phyloP scores from a whole-genome alignment of 2,888 invertebrate genomes.

The Micoletzkya japonica region DNA sequence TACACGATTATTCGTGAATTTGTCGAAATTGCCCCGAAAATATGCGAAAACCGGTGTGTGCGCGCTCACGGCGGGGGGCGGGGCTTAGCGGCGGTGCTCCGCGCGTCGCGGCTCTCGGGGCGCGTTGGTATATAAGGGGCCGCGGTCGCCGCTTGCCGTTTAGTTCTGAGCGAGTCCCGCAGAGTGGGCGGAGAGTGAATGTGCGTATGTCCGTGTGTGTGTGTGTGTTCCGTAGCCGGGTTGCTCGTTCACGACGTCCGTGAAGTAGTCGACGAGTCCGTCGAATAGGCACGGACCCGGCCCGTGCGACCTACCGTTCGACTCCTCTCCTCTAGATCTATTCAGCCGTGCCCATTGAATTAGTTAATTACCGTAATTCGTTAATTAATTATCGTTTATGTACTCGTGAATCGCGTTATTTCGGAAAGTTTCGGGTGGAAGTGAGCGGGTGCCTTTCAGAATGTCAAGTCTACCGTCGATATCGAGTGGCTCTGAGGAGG shows the following conservation, averaged over 20 bases:
- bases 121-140: conserved; percentile 13
- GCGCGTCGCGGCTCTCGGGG: conserved; percentile 16
- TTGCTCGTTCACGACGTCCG: neutral
- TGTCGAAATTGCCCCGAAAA: too few relatives aligned
- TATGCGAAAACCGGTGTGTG: too few relatives aligned
- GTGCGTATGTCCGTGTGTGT: neutral
- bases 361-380: neutral
- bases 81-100: neutral
- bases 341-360: neutral
- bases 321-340: conserved; percentile 12
- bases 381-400: too few relatives aligned
- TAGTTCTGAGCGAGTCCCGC: conserved; percentile 13
- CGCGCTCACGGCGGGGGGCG: conserved; percentile 2
- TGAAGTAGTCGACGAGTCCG: neutral
- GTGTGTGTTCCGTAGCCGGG: neutral
- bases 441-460: too few relatives aligned
- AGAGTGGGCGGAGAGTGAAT: conserved; percentile 11
- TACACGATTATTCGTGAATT: too few relatives aligned
- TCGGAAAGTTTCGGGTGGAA: too few relatives aligned
- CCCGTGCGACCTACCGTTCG: conserved; percentile 11
- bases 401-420: too few relatives aligned
- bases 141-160: conserved; percentile 23
- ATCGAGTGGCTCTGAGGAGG: conserved; percentile 1
- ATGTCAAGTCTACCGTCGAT: neutral
- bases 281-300: neutral